phyloP scores from a whole-genome alignment of 2,888 invertebrate species.

The Rotaria magnacalcarata region DNA sequence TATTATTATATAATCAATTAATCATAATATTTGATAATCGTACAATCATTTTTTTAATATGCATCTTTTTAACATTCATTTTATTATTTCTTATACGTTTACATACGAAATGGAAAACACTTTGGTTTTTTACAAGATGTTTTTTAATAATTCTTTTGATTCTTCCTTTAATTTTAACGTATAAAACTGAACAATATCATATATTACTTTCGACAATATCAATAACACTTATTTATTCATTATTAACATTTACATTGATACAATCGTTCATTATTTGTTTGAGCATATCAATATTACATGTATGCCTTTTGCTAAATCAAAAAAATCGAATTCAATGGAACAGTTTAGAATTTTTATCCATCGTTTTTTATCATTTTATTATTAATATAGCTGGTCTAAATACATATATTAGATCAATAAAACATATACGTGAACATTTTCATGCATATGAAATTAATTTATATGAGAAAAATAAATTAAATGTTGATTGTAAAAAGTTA shows the following conservation, averaged over 20 bases:
- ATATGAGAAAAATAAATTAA: constrained; percentile 29
- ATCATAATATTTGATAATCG: background rate
- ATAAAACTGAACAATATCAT: background rate
- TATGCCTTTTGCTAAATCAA: background rate
- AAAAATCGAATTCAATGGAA: background rate
- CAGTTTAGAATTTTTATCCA: background rate
- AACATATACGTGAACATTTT: constrained; percentile 9
- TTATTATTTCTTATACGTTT: constrained; percentile 16
- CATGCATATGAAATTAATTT: constrained; percentile 32
- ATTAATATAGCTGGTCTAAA: background rate
- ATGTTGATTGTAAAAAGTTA: constrained; percentile 34
- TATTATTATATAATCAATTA: background rate
- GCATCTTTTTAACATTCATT: background rate
- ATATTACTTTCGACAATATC: background rate
- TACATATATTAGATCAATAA: background rate
- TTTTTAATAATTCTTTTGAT: background rate
- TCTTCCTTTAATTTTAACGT: constrained; percentile 10
- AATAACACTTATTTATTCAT: constrained; percentile 35
- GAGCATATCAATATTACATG: background rate
- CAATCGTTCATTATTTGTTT: background rate
- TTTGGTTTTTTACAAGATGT: background rate
- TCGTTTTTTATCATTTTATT: constrained; percentile 16
- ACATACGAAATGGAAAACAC: constrained; percentile 9
- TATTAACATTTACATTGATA: constrained; percentile 22
- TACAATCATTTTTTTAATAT: background rate